Evolutionary conservation across 2,113 vertebrate species (phyloP).

Genomic region (Sapayoa aenigma): DNA sequence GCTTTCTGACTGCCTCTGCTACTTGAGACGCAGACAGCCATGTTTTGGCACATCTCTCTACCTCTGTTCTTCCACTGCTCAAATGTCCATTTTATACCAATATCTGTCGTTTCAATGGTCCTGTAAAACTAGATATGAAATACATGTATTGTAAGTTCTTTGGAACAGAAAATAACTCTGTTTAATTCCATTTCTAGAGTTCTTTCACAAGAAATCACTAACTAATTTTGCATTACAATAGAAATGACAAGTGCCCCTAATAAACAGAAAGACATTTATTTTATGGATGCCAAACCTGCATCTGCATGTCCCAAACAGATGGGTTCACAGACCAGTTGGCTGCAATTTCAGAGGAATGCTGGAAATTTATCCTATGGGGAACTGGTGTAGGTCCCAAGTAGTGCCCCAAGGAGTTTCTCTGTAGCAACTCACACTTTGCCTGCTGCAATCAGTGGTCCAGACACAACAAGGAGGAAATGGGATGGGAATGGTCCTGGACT

Average conservation of each 20-base stretch:
- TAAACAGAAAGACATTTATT: neutral
- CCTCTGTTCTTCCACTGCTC: neutral
- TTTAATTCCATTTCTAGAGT: neutral
- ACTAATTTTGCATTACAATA: neutral
- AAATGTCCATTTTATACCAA: neutral
- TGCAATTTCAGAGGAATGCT: neutral
- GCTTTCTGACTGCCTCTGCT: neutral
- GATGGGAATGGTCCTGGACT: neutral
- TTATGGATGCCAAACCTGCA: neutral
- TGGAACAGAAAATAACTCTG: neutral
- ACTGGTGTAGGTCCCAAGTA: neutral
- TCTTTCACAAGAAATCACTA: neutral
- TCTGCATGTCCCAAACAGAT: neutral
- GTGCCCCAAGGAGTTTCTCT: neutral
- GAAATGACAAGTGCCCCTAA: neutral
- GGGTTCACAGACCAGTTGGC: conserved; percentile 24
- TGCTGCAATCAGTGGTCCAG: neutral
- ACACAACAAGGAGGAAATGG: neutral
- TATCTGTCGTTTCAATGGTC: neutral
- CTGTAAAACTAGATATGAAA: neutral
- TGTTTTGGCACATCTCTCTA: neutral
- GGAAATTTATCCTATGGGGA: neutral
- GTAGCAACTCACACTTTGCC: neutral
- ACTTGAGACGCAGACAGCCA: neutral
- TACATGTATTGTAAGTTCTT: neutral